Base-by-base conservation (phyloP, 1,140 invertebrate species). In the Lysiphlebus fabarum region DNA sequence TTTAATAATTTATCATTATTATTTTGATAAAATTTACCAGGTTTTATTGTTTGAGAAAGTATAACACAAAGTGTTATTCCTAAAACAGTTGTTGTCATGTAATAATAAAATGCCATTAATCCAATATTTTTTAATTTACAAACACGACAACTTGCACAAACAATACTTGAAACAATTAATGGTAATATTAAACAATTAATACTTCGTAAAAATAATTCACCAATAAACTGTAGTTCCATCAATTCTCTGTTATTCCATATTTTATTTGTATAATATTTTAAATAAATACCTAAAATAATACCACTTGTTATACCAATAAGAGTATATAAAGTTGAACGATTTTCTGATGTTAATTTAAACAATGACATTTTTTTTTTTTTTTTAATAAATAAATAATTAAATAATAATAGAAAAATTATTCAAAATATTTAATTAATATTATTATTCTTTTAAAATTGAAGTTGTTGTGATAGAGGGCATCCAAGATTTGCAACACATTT, bases 111-210 rank as follows among this genome's bases (percentile, higher is more conserved):
- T 12, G 87, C 85, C 40, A 84, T 70, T 5, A 75, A 62, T 37
- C 81, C 78, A 62, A 87, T 86, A n/a, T 53, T 61, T 40, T 70
- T 70, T 54, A 67, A 69, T 56, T 63, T 63, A 47, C 57, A 82
- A 34, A 86, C 72, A 41, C 78, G 78, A 47, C 84, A 84, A 56
- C 85, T 80, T 10, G 85, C 84, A 44, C 82, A 81, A 10, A 86
- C 74, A 42, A 87, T 79, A 48, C 83, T 85, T 5, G 84, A 82
- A 9, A 84, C 78, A 56, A 87, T 81, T 45, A 87, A 75, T 4
- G 86, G 86, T 40, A 87, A 68, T 66, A 88, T 86, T 40, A 87
- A 76, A 58, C 81, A 81, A 68, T 86, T 86, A 26, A 88, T 75
- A 72, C 85, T 80, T 40, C 84, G 79, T n/a, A 87, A 72, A 70